Evolutionary conservation across 1,140 invertebrate species (phyloP).

Genomic region (Drosophila persimilis): DNA sequence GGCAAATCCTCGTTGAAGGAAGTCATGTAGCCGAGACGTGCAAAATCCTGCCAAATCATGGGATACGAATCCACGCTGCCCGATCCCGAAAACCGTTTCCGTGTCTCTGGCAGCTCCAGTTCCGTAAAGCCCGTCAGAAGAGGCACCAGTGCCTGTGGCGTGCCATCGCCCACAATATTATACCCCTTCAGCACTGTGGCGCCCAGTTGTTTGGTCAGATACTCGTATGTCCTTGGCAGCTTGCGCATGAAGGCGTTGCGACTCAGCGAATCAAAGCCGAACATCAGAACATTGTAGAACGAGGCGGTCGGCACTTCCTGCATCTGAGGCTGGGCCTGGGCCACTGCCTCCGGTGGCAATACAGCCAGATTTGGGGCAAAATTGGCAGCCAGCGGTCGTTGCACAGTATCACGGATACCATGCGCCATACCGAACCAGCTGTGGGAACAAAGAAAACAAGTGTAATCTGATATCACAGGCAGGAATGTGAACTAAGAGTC

Average conservation of each 20-base stretch:
- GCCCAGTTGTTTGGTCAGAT: constrained; percentile 88
- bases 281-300: constrained; percentile 90
- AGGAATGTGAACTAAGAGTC: neutral
- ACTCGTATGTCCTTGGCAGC: constrained; percentile 91
- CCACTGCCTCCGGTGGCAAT: constrained; percentile 52
- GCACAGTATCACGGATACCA: constrained; percentile 71
- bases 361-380: constrained; percentile 59
- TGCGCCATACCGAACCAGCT: constrained; percentile 79
- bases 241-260: constrained; percentile 93
- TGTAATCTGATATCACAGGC: neutral
- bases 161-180: constrained; percentile 97
- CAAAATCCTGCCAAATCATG: constrained; percentile 91
- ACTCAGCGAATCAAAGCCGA: constrained; percentile 96
- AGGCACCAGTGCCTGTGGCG: constrained; percentile 95
- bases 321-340: constrained; percentile 58
- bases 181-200: constrained; percentile 91
- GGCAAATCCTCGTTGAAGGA: constrained; percentile 95
- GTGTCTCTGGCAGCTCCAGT: constrained; percentile 92
- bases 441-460: neutral
- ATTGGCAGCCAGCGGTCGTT: constrained; percentile 43
- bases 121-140: constrained; percentile 95
- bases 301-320: constrained; percentile 55
- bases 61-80: constrained; percentile 91
- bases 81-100: constrained; percentile 87
- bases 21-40: constrained; percentile 88